phyloP scores from a whole-genome alignment of 2,797 vertebrate species.

The Aeoliscus strigatus region DNA sequence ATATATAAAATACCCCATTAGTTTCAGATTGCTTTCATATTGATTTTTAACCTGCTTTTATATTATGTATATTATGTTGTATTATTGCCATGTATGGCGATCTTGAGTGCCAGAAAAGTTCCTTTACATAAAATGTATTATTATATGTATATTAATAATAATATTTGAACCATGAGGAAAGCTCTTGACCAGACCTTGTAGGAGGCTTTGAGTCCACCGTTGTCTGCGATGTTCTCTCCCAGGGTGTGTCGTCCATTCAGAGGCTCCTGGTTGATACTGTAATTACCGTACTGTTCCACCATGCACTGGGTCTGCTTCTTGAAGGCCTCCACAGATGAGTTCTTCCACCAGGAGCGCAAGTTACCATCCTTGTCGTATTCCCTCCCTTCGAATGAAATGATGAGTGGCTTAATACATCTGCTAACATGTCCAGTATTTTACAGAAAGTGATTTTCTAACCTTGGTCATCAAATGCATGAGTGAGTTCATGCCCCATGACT shows the following conservation, averaged over 20 bases:
- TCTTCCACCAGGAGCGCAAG: conserved; percentile 97
- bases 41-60: too few relatives aligned
- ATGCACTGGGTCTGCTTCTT: conserved; percentile 90
- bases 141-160: too few relatives aligned
- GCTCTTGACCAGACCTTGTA: conserved; percentile 78
- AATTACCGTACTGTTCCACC: conserved; percentile 92
- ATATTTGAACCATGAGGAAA: too few relatives aligned
- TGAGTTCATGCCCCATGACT: conserved; percentile 96
- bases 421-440: too few relatives aligned
- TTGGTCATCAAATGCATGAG: conserved; percentile 97
- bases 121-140: too few relatives aligned
- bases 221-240: conserved; percentile 97
- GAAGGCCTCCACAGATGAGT: conserved; percentile 93
- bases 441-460: conserved; percentile 77
- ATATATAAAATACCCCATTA: too few relatives aligned
- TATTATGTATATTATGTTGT: too few relatives aligned
- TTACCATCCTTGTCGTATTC: conserved; percentile 97
- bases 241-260: conserved; percentile 91
- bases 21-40: too few relatives aligned
- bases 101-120: too few relatives aligned
- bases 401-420: too few relatives aligned
- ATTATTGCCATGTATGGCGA: too few relatives aligned
- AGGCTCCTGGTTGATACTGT: conserved; percentile 85
- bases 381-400: conserved; percentile 73
- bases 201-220: conserved; percentile 92